Evolutionary conservation across 1,140 invertebrate genomes (phyloP).

Genomic region (Drosophila athabasca): DNA sequence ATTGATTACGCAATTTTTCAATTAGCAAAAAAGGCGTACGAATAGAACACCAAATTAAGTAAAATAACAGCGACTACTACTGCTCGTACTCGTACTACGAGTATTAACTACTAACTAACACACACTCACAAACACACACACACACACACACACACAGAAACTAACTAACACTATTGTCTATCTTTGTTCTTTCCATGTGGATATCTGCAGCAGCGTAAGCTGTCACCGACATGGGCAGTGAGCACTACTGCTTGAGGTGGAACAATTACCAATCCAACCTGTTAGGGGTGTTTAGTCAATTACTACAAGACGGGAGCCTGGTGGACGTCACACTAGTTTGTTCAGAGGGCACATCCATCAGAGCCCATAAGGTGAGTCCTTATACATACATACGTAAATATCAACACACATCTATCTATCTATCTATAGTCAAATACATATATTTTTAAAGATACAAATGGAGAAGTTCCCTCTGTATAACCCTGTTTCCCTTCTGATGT

Average conservation of each 20-base stretch:
- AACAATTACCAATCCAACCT: conserved; percentile 98
- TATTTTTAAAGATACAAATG: too few relatives aligned
- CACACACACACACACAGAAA: background rate
- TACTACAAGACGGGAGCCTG: conserved; percentile 96
- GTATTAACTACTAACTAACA: background rate
- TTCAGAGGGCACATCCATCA: conserved; percentile 95
- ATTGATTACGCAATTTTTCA: conserved; percentile 63
- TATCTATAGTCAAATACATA: too few relatives aligned
- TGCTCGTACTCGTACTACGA: background rate
- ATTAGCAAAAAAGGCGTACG: conserved; percentile 37
- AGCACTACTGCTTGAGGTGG: conserved; percentile 97
- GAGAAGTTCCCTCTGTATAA: too few relatives aligned
- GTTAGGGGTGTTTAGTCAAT: conserved; percentile 96
- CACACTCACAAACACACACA: background rate
- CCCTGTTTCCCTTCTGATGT: too few relatives aligned
- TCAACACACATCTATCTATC: too few relatives aligned
- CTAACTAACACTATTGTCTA: conserved; percentile 2
- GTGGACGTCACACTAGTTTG: conserved; percentile 97
- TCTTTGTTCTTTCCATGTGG: background rate
- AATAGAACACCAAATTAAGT: conserved; percentile 46
- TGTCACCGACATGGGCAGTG: conserved; percentile 96
- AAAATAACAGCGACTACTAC: too few relatives aligned
- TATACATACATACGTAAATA: too few relatives aligned
- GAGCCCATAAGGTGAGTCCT: conserved; percentile 91
- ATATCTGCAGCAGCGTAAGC: conserved; percentile 90